Conservation (phyloP, 2,888 invertebrate genomes). For the Pecten maximus region DNA sequence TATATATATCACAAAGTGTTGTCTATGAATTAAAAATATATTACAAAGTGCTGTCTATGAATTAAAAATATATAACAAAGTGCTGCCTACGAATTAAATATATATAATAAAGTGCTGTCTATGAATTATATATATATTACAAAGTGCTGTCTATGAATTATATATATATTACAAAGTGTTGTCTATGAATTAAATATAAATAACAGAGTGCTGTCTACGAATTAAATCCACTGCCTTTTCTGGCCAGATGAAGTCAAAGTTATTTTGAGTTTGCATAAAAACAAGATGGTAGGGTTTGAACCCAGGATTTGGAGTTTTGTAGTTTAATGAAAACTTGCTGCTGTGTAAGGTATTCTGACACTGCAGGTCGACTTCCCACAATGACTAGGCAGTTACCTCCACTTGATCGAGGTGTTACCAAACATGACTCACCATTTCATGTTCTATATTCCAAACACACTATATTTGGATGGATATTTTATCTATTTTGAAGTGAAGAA, state of each 20-base stretch:
- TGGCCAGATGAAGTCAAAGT: neutral
- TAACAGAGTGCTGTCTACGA: too few relatives aligned
- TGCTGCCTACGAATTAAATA: too few relatives aligned
- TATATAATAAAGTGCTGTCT: too few relatives aligned
- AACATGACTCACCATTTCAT: slow-evolving; percentile 3
- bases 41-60: too few relatives aligned
- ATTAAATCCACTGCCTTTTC: too few relatives aligned
- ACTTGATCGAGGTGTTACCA: neutral
- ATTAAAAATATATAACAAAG: too few relatives aligned
- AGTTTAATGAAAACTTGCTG: neutral
- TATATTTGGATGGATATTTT: slow-evolving; percentile 2
- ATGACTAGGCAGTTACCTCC: neutral
- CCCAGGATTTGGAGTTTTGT: neutral
- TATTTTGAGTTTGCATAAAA: neutral
- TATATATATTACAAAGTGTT: too few relatives aligned
- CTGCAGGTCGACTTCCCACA: neutral
- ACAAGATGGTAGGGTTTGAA: neutral
- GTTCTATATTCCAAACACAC: neutral
- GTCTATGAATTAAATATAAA: too few relatives aligned
- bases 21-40: too few relatives aligned
- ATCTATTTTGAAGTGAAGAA: neutral
- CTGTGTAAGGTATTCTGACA: neutral
- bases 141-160: too few relatives aligned
- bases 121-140: too few relatives aligned
- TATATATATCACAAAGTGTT: too few relatives aligned